Conservation (phyloP, 2,888 invertebrate species). For the Spilarctia lutea region DNA sequence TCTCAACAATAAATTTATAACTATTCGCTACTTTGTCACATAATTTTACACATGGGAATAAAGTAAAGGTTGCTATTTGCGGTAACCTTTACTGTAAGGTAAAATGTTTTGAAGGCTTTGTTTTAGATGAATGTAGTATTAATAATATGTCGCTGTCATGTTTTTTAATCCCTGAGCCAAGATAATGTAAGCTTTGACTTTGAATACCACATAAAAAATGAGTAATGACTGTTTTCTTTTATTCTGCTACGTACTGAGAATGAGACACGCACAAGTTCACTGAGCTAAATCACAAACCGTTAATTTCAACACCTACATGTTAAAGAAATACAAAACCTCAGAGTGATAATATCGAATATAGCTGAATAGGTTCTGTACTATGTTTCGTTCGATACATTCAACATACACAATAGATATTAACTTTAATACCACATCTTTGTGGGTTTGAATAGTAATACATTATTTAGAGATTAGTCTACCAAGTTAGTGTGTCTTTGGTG, state of each 20-base stretch:
- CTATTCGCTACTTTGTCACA: slow-evolving; percentile 6
- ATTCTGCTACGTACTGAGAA: background rate
- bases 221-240: slow-evolving; percentile 18
- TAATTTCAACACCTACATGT: slow-evolving; percentile 19
- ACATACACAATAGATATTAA: slow-evolving; percentile 4
- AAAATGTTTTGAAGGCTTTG: background rate
- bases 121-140: background rate
- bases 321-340: slow-evolving; percentile 15
- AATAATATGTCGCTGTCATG: background rate
- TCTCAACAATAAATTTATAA: slow-evolving; percentile 6
- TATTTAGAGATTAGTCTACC: background rate
- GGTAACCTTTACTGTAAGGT: background rate
- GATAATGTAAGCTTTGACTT: slow-evolving; percentile 27
- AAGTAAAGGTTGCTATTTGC: slow-evolving; percentile 5
- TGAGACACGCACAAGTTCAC: slow-evolving; percentile 2
- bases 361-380: background rate
- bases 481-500: background rate
- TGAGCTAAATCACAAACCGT: background rate
- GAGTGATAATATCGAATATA: background rate
- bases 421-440: background rate
- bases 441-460: background rate
- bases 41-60: background rate
- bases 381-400: background rate
- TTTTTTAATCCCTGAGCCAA: background rate
- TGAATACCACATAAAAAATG: slow-evolving; percentile 25